A percentile compares a stretch with the other conserved stretches of the same genome.
phyloP scores from a whole-genome alignment of 1,140 invertebrate species.

The Artemia franciscana region DNA sequence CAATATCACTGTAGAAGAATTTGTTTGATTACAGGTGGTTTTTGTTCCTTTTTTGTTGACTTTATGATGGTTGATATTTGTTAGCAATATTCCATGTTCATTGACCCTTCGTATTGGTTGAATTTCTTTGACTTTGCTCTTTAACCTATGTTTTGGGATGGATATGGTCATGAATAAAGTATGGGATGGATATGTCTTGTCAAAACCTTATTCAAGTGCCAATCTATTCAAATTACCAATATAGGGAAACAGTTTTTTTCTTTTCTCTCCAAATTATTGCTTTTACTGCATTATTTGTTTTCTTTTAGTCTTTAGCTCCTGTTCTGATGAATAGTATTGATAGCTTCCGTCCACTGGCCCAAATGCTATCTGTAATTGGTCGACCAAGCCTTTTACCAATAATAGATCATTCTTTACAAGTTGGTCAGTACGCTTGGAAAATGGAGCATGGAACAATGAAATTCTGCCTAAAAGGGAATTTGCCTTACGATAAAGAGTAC shows the following conservation, averaged over 20 bases:
- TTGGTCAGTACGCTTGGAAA: conserved; percentile 69
- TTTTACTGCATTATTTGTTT: background rate
- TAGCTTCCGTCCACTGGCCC: conserved; percentile 27
- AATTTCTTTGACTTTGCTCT: too few species aligned
- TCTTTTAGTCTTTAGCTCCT: background rate
- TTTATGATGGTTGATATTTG: too few species aligned
- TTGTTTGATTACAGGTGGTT: conserved; percentile 55
- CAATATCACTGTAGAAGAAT: conserved; percentile 30
- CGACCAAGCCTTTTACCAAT: conserved; percentile 73
- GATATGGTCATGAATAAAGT: too few species aligned
- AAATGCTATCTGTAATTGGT: conserved; percentile 83
- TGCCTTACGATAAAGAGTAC: conserved; percentile 76
- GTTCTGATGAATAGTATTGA: background rate
- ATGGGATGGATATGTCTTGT: too few species aligned
- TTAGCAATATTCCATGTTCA: too few species aligned
- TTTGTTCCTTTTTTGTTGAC: too few species aligned
- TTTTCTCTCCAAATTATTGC: too few species aligned
- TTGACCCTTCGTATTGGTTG: too few species aligned
- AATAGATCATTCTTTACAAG: conserved; percentile 73
- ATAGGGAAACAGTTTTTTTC: too few species aligned
- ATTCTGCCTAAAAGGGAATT: conserved; percentile 66
- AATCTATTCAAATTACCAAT: too few species aligned
- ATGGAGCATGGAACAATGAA: conserved; percentile 62
- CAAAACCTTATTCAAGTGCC: too few species aligned
- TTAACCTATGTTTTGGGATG: too few species aligned